These are phyloP conservation scores for Crenuchus spilurus DNA, from an alignment of 2,797 vertebrate species.

Conservation along the genomic window DNA sequence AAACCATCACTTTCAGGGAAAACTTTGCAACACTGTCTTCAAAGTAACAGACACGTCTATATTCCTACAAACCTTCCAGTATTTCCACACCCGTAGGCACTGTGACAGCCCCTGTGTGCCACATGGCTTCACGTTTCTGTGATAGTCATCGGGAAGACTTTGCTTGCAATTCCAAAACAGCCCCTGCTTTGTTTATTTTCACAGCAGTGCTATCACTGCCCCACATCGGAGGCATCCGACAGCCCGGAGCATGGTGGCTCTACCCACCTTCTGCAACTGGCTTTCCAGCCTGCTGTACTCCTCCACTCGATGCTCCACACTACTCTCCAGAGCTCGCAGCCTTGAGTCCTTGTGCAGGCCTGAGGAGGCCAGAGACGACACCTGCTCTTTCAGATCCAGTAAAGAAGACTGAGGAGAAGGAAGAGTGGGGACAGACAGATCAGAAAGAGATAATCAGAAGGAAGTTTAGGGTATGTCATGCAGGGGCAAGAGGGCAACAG, in stretches of 20 bases:
- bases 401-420: constrained; percentile 80
- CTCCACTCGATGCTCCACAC: constrained; percentile 91
- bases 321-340: constrained; percentile 90
- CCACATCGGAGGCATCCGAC: constrained; percentile 28
- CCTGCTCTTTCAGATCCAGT: constrained; percentile 94
- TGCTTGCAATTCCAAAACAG: constrained; percentile 36
- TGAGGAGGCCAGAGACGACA: constrained; percentile 92
- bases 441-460: not conserved
- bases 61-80: constrained; percentile 1
- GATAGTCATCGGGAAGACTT: constrained; percentile 39
- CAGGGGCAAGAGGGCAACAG: too few relatives aligned
- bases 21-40: not conserved
- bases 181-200: constrained; percentile 36
- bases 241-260: not conserved
- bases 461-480: too few relatives aligned
- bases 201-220: constrained; percentile 12
- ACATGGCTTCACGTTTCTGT: constrained; percentile 24
- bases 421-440: constrained; percentile 11
- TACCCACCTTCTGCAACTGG: constrained; percentile 88
- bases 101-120: constrained; percentile 36
- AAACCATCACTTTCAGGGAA: not conserved
- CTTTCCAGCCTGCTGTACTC: constrained; percentile 91
- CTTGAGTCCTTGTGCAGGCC: constrained; percentile 94
- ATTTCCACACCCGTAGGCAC: constrained; percentile 19
- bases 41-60: constrained; percentile 11